Evolutionary conservation across 1,140 invertebrate genomes (phyloP), one percentile per base, ranked within the genome.

Genomic region (Micrasema minimum): DNA sequence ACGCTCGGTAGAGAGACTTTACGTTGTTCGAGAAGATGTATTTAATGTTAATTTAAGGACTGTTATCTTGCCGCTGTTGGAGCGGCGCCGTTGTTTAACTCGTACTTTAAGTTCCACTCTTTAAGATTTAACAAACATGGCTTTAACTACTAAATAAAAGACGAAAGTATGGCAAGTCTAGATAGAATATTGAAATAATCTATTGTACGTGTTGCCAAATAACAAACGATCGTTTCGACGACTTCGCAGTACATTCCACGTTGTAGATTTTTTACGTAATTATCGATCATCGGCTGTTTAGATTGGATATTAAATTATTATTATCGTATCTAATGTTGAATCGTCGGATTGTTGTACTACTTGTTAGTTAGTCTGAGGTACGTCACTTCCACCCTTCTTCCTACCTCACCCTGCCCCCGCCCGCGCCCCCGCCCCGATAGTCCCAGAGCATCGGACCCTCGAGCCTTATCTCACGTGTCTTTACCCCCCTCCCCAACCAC

Each of bases 1-100:
- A 23, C 38, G 70, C 79, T 79, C 79, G 80, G 73, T 79, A 78
- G 75, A 77, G 80, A 74, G 80, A 82, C 80, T 31, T 31, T 81
- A 78, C 80, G 37, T 65, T 12, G 45, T 53, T 59, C 43, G 31
- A 66, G 62, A 57, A 67, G 57, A 69, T 53, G 22, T 68, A 68
- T 72, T 55, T 53, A 72, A 4, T 45, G 35, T 59, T 59, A 46
- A 45, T 10, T 22, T 66, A 51, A 50, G 64, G 18, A 66, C 64
- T 51, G 64, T 66, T 38, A 38, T 48, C n/a, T 38, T 31, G 64
- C 45, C 64, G 45, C 45, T 22, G 20, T 38, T 18, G 45, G 31
- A 26, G 23, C 48, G 64, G 64, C 64, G 46, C 31, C 64, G 64
- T 53, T 66, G 57, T 51, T 59, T 74, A 69, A 74, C 72, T 74